Conservation (phyloP, 2,888 invertebrate genomes). For the Onthophagus sagittarius region DNA sequence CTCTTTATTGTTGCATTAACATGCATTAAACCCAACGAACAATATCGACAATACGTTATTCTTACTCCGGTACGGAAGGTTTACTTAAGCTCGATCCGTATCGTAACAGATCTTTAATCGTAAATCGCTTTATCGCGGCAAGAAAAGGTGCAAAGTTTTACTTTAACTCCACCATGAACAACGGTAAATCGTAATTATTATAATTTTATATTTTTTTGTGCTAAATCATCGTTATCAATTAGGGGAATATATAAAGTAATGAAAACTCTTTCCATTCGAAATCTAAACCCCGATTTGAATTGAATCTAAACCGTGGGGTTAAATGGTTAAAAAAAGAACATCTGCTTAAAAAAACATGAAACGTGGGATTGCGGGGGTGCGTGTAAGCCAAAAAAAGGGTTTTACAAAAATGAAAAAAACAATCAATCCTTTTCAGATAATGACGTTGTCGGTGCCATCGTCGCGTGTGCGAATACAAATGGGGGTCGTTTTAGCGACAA, state of each 20-base stretch:
- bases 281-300: neutral
- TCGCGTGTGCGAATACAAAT: slow-evolving; percentile 31
- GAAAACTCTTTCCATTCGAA: neutral
- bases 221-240: no score
- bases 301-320: no score
- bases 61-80: neutral
- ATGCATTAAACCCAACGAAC: neutral
- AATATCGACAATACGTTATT: neutral
- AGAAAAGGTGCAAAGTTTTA: neutral
- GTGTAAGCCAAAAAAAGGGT: neutral
- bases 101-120: neutral
- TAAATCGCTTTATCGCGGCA: neutral
- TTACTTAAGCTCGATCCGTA: neutral
- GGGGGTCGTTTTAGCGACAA: slow-evolving; percentile 31
- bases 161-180: neutral
- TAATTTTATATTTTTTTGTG: neutral
- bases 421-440: slow-evolving; percentile 22
- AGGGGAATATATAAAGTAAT: no score
- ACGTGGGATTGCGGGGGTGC: neutral
- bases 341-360: neutral
- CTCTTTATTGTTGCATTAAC: neutral
- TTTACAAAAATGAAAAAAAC: slow-evolving; percentile 3
- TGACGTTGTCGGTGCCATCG: slow-evolving; percentile 21
- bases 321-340: neutral
- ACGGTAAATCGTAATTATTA: neutral